Conservation (phyloP, 2,113 vertebrate species). For the Origma solitaria region DNA sequence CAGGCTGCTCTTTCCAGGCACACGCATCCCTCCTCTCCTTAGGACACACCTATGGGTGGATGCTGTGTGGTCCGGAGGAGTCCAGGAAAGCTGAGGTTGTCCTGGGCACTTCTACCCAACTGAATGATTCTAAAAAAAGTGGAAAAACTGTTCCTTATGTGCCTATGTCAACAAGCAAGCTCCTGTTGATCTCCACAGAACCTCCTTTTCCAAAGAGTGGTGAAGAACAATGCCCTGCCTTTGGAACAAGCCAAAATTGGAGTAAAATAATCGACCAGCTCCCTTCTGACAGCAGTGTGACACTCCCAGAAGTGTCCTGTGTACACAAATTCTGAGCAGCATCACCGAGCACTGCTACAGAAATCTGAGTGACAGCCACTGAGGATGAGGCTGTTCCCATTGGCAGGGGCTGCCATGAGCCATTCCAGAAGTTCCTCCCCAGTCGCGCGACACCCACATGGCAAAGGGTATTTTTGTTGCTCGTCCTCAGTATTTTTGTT, state of each 20-base stretch:
- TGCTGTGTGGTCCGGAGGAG: fast-evolving
- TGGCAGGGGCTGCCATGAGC: background rate
- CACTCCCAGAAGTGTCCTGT: background rate
- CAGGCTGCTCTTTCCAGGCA: background rate
- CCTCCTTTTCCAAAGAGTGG: background rate
- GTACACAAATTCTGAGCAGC: background rate
- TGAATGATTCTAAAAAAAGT: background rate
- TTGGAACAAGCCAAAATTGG: background rate
- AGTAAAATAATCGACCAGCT: background rate
- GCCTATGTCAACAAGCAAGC: background rate
- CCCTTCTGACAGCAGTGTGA: fast-evolving
- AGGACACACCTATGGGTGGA: background rate
- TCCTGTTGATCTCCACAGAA: background rate
- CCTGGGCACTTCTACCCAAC: background rate
- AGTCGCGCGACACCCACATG: background rate
- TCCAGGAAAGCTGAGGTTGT: background rate
- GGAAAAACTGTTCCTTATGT: fast-evolving
- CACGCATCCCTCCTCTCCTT: background rate
- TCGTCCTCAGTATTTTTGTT: background rate
- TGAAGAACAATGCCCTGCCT: background rate
- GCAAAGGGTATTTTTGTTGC: background rate
- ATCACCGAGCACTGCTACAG: background rate
- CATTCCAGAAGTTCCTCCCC: background rate
- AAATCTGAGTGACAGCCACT: background rate
- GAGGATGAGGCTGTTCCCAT: background rate